These are phyloP conservation scores for Zaprionus taronus DNA, from an alignment of 1,140 invertebrate species.

Conservation along the genomic window DNA sequence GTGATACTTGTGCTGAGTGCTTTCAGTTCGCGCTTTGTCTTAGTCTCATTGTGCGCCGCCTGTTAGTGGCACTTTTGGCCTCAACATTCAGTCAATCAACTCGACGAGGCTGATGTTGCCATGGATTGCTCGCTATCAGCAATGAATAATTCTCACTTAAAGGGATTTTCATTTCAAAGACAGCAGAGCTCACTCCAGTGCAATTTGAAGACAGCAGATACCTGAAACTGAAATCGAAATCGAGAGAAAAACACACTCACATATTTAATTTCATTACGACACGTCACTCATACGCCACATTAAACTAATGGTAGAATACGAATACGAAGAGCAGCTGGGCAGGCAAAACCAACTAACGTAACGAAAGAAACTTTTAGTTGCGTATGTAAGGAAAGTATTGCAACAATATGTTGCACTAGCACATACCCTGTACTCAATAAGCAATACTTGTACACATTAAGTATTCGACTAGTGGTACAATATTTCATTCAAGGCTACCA, in stretches of 20 bases:
- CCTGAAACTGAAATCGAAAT: constrained; percentile 14
- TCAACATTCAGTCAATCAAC: constrained; percentile 65
- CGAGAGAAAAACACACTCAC: background rate
- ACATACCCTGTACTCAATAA: background rate
- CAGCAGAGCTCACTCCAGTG: background rate
- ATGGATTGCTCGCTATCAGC: constrained; percentile 42
- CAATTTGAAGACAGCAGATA: background rate
- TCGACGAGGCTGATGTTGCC: constrained; percentile 53
- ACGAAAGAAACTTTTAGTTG: background rate
- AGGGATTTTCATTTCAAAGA: constrained; percentile 23
- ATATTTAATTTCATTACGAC: constrained; percentile 54
- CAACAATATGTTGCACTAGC: background rate
- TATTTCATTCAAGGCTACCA: too few species aligned
- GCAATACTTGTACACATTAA: background rate
- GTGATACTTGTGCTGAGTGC: constrained; percentile 56
- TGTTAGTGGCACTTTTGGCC: constrained; percentile 69
- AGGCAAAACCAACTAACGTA: background rate
- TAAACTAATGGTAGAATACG: constrained; percentile 28
- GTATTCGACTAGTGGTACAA: background rate
- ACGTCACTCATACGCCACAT: constrained; percentile 63
- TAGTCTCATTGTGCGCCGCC: constrained; percentile 64
- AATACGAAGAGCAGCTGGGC: constrained; percentile 3
- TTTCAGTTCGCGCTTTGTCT: constrained; percentile 75
- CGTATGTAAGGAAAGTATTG: background rate
- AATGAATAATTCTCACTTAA: constrained; percentile 34